phyloP scores from a whole-genome alignment of 2,888 invertebrate species.

The Drosophila anceps region DNA sequence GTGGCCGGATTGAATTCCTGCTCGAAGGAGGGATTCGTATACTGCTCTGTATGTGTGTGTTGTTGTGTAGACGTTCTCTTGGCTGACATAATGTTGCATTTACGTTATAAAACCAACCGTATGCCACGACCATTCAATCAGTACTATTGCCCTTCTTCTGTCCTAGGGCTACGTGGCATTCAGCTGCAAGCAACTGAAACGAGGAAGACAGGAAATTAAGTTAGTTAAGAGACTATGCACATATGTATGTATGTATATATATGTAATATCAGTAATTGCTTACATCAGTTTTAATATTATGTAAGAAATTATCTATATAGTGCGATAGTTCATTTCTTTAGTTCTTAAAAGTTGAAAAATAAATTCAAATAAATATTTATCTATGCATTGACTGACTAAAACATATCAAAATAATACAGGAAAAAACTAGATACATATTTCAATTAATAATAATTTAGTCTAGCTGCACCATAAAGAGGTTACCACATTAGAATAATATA shows the following conservation, averaged over 20 bases:
- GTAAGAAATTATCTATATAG: too few species aligned
- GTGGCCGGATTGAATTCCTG: slow-evolving; percentile 58
- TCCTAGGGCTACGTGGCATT: slow-evolving; percentile 44
- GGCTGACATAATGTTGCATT: slow-evolving; percentile 78
- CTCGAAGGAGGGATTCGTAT: slow-evolving; percentile 82
- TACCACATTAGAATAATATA: background rate
- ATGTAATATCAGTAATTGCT: background rate
- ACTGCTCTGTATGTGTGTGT: slow-evolving; percentile 66
- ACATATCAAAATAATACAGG: background rate
- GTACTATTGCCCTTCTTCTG: slow-evolving; percentile 27
- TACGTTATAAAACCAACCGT: slow-evolving; percentile 37
- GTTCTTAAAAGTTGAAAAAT: background rate
- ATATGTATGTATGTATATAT: background rate
- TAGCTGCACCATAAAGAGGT: background rate
- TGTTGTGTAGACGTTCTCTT: slow-evolving; percentile 54
- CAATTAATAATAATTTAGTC: background rate
- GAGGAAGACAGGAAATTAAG: background rate
- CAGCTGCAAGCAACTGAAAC: slow-evolving; percentile 39
- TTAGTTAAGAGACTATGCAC: background rate
- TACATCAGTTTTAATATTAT: too few species aligned
- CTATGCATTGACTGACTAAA: background rate
- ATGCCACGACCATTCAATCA: slow-evolving; percentile 55
- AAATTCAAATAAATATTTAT: background rate
- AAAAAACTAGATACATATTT: background rate
- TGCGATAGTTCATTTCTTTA: too few species aligned